A percentile compares a stretch with the other conserved stretches of the same genome.
phyloP scores from a whole-genome alignment of 2,113 vertebrate genomes.

The Crotalus helleri region DNA sequence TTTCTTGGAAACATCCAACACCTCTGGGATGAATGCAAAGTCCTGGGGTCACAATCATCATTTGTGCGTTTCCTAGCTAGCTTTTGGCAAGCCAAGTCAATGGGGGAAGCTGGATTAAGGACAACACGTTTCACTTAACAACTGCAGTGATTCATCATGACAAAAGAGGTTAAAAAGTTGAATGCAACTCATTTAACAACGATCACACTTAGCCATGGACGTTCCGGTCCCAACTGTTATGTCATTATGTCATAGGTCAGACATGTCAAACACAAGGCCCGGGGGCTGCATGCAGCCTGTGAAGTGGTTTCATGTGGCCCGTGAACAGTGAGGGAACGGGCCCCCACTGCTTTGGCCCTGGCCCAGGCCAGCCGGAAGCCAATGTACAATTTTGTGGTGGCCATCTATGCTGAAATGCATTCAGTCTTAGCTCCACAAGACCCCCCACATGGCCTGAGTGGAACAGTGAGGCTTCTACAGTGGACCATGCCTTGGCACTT shows the following conservation, averaged over 20 bases:
- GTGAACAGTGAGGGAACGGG: too few species aligned
- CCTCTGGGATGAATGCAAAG: neutral
- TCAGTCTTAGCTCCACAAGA: too few species aligned
- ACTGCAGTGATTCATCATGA: neutral
- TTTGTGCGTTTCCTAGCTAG: neutral
- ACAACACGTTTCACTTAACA: neutral
- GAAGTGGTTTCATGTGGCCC: too few species aligned
- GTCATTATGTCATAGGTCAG: neutral
- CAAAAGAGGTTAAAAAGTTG: neutral
- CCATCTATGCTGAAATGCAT: too few species aligned
- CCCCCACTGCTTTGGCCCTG: too few species aligned
- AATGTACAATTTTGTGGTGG: too few species aligned
- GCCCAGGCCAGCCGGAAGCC: too few species aligned
- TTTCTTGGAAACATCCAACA: neutral
- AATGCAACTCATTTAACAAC: neutral
- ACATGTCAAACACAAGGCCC: too few species aligned
- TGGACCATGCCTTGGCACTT: too few species aligned
- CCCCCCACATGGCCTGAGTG: too few species aligned
- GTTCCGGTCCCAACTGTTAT: neutral
- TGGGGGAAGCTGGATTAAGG: neutral
- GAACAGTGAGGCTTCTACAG: too few species aligned
- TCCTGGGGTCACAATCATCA: neutral
- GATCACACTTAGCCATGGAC: neutral
- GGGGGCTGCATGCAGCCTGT: fast-evolving
- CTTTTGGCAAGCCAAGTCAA: neutral